A percentile compares a stretch with the other conserved stretches of the same genome.
phyloP scores from a whole-genome alignment of 2,888 invertebrate species.

The Alloscopus bannaensis region DNA sequence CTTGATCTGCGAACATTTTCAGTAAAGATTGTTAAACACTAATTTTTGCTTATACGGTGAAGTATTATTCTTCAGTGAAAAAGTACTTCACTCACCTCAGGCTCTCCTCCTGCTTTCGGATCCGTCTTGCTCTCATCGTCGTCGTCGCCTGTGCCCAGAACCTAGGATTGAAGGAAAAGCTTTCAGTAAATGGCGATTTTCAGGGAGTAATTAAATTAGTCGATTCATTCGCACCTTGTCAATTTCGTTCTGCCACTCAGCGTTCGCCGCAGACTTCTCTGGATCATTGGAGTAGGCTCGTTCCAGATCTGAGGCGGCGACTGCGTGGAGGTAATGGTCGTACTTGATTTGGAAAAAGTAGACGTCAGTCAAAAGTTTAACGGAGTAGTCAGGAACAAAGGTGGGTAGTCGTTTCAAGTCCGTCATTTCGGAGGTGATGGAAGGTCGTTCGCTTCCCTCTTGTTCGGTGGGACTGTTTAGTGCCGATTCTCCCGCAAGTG shows the following conservation, averaged over 20 bases:
- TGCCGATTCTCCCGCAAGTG: conserved; percentile 31
- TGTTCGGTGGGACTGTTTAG: conserved; percentile 42
- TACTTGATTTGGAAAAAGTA: conserved; percentile 90
- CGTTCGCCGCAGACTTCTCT: conserved; percentile 75
- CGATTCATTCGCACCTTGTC: conserved; percentile 65
- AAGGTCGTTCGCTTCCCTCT: conserved; percentile 44
- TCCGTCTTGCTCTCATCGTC: conserved; percentile 27
- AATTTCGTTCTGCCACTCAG: conserved; percentile 87
- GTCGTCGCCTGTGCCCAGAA: conserved; percentile 51
- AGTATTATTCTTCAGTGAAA: not conserved
- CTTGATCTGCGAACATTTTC: too few species aligned
- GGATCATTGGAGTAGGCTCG: conserved; percentile 82
- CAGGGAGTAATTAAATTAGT: too few species aligned
- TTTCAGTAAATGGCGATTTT: too few species aligned
- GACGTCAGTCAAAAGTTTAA: conserved; percentile 88
- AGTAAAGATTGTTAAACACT: too few species aligned
- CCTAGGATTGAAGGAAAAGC: conserved; percentile 27
- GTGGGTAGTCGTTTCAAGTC: conserved; percentile 79
- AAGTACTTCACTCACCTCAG: conserved; percentile 27
- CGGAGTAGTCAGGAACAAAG: conserved; percentile 95
- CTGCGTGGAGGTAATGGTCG: conserved; percentile 91
- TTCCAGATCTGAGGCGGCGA: conserved; percentile 89
- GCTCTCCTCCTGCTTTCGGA: conserved; percentile 3
- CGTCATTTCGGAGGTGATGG: conserved; percentile 44
- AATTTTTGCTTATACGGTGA: too few species aligned